Evolutionary conservation across 2,113 vertebrate species (phyloP).

Genomic region (Epinephelus lanceolatus): DNA sequence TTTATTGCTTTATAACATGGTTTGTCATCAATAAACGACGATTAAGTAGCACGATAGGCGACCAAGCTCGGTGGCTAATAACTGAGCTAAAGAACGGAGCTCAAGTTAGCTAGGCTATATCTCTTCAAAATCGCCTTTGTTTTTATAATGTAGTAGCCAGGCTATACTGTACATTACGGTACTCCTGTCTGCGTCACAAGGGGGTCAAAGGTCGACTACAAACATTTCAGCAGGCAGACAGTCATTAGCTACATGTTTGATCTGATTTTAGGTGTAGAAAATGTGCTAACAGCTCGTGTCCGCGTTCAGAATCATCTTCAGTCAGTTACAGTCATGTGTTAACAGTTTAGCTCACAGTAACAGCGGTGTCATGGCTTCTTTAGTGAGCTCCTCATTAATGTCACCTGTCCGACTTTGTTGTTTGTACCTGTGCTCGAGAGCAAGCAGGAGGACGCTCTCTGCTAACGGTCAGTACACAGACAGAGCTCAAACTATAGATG

Average conservation of each 20-base stretch:
- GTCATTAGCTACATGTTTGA: not conserved
- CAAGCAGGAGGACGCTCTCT: conserved; percentile 5
- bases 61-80: not conserved
- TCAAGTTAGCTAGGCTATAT: not conserved
- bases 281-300: not conserved
- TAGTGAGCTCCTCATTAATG: conserved; percentile 1
- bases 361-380: conserved; percentile 34
- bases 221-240: not conserved
- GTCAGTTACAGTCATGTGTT: not conserved
- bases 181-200: not conserved
- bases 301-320: not conserved
- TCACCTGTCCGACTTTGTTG: conserved; percentile 35
- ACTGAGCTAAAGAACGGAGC: not conserved
- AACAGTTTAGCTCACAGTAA: not conserved
- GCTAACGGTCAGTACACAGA: conserved; percentile 36
- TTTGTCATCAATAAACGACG: not conserved
- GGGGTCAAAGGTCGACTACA: conserved; percentile 35
- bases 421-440: conserved; percentile 39
- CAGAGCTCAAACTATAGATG: not conserved
- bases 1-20: not conserved
- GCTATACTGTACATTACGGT: conserved; percentile 4
- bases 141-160: not conserved
- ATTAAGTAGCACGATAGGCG: not conserved
- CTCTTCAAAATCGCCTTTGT: not conserved
- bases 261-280: not conserved